phyloP scores from a whole-genome alignment of 2,797 vertebrate genomes.

The Gymnodraco acuticeps region DNA sequence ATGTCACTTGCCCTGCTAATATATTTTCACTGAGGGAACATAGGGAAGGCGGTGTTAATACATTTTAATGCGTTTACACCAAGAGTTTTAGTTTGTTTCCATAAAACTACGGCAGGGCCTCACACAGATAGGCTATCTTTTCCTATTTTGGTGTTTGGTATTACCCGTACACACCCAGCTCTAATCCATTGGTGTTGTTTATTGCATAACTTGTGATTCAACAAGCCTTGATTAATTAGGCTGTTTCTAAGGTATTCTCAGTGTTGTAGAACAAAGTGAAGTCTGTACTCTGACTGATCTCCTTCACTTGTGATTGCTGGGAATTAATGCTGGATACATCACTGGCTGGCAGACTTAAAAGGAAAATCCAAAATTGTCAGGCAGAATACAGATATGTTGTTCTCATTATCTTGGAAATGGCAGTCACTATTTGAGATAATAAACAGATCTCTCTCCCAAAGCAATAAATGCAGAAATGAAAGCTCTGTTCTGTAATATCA shows the following conservation, averaged over 20 bases:
- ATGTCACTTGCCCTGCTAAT: slow-evolving; percentile 81
- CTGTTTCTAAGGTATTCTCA: slow-evolving; percentile 38
- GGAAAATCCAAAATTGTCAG: slow-evolving; percentile 50
- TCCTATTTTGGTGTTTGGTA: slow-evolving; percentile 18
- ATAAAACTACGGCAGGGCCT: neutral
- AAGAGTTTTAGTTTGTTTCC: slow-evolving; percentile 30
- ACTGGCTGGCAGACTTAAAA: slow-evolving; percentile 56
- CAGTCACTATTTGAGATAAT: slow-evolving; percentile 59
- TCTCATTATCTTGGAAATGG: slow-evolving; percentile 65
- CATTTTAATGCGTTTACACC: slow-evolving; percentile 71
- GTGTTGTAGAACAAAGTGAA: slow-evolving; percentile 68
- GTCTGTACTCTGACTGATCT: slow-evolving; percentile 59
- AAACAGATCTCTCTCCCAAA: slow-evolving; percentile 61
- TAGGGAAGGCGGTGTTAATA: slow-evolving; percentile 71
- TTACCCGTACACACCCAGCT: slow-evolving; percentile 24
- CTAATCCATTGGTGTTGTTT: slow-evolving; percentile 40
- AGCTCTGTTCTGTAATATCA: slow-evolving; percentile 55
- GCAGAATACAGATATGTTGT: slow-evolving; percentile 58
- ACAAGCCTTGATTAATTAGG: slow-evolving; percentile 50
- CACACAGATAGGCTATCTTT: slow-evolving; percentile 23
- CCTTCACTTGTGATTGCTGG: slow-evolving; percentile 64
- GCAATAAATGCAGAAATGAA: slow-evolving; percentile 61
- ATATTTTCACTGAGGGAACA: slow-evolving; percentile 78
- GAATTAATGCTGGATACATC: slow-evolving; percentile 64
- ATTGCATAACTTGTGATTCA: slow-evolving; percentile 39